These are phyloP conservation scores for Nymphalis c-album DNA, from an alignment of 2,888 invertebrate genomes.

Conservation along the genomic window DNA sequence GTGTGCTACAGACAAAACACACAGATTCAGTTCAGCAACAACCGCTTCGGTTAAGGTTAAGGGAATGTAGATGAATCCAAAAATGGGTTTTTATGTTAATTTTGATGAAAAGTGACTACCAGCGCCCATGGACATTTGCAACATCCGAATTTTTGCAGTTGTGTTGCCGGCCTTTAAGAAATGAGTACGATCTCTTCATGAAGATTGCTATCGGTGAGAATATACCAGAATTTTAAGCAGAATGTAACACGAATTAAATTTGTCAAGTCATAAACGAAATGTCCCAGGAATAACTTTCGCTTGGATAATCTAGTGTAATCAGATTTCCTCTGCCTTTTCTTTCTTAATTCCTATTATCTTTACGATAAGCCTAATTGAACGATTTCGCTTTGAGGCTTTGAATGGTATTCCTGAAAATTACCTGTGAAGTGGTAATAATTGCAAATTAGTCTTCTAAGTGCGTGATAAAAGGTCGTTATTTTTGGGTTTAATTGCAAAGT, in stretches of 20 bases:
- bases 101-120: no score
- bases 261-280: not conserved
- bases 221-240: no score
- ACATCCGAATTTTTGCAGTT: no score
- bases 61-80: no score
- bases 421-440: slow-evolving; percentile 10
- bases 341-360: slow-evolving; percentile 12
- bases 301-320: slow-evolving; percentile 2
- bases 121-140: no score
- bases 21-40: no score
- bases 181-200: no score
- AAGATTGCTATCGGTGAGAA: no score
- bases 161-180: no score
- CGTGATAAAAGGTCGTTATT: slow-evolving; percentile 4
- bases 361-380: slow-evolving; percentile 14
- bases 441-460: slow-evolving; percentile 2
- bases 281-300: not conserved
- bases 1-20: no score
- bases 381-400: slow-evolving; percentile 10
- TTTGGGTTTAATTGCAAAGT: slow-evolving; percentile 5
- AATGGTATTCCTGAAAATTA: slow-evolving; percentile 6
- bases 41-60: no score
- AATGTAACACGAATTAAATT: not conserved
- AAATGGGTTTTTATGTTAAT: no score
- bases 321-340: slow-evolving; percentile 2